Conservation (phyloP, 2,888 invertebrate species). For the Willowsia nigromaculata region DNA sequence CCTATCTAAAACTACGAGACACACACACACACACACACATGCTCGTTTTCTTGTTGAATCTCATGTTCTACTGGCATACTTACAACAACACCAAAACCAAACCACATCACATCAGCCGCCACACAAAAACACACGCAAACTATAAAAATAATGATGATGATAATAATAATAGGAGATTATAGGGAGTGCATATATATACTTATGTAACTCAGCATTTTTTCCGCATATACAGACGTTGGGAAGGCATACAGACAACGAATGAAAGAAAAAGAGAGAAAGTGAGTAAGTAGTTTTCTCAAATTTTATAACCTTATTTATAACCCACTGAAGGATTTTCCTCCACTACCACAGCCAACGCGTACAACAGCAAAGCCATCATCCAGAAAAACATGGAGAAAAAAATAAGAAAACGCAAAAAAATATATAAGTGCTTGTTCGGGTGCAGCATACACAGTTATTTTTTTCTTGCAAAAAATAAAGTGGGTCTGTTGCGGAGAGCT, state of each 20-base stretch:
- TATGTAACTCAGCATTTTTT: not conserved
- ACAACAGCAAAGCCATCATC: not conserved
- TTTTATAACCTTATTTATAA: constrained; percentile 65
- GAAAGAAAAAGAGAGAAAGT: constrained; percentile 34
- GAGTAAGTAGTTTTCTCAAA: constrained; percentile 68
- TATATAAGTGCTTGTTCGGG: not conserved
- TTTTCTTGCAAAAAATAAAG: not conserved
- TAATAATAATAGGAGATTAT: constrained; percentile 9
- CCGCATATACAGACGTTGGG: too few species aligned
- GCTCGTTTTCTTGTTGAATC: constrained; percentile 20
- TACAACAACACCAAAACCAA: constrained; percentile 41
- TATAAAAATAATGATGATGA: not conserved
- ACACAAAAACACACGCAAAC: constrained; percentile 35
- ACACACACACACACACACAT: not conserved
- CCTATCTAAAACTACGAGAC: not conserved
- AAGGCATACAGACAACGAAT: not conserved
- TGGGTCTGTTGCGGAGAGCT: not conserved
- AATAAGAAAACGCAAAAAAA: not conserved
- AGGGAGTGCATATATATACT: not conserved
- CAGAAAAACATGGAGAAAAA: not conserved
- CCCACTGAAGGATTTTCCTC: constrained; percentile 58
- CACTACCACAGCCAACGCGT: not conserved
- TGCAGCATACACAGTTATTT: not conserved
- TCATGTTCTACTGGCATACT: constrained; percentile 61
- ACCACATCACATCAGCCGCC: constrained; percentile 45